Base-by-base conservation (phyloP, 2,888 invertebrate species). In the Hemithea aestivaria region DNA sequence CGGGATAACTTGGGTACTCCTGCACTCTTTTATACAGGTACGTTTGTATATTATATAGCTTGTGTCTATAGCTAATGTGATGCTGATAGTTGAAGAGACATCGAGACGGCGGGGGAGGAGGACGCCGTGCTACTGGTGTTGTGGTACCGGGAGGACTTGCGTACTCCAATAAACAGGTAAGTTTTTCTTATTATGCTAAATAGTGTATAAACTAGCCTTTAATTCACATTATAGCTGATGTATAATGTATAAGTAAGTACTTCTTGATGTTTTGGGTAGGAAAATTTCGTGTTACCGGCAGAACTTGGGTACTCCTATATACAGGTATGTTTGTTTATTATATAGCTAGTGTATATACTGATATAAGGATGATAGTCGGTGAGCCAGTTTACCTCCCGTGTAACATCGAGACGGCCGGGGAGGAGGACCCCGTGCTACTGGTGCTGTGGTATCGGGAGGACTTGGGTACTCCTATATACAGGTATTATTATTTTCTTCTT, bases 361-460 rank as follows among this genome's bases (percentile, higher is more conserved):
- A 93, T 75, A 90, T 96, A 63, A 90, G 93, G 67, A 94, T 94
- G 6, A 91, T 96, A 54, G 92, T 91, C 26, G 95, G 95, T 8
- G 94, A 95, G 95, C n/a, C n/a, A n/a, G n/a, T n/a, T n/a, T n/a
- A n/a, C n/a, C n/a, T n/a, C n/a, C n/a, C n/a, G n/a, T n/a, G n/a
- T n/a, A n/a, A 96, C 89, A 95, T 96, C 74, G 92, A 94, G 50
- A 93, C 94, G 26, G 90, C 91, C 48, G 92, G 94, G 53, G 90
- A 90, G 27, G 92, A 91, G 20, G 96, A 96, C 73, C 92, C 94
- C 38, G 96, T 95, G 12, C 90, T 95, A 8, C 88, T 96, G 34
- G 95, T 96, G 44, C 88, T 96, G 36, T 96, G 96, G 96, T 96
- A 96, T 80, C 89, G 95, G 50, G 96, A 96, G 72, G 96, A 96